Percentiles rank a stretch among this genome's conserved stretches.
phyloP scores from a whole-genome alignment of 2,113 vertebrate genomes.

The Merops nubicus region DNA sequence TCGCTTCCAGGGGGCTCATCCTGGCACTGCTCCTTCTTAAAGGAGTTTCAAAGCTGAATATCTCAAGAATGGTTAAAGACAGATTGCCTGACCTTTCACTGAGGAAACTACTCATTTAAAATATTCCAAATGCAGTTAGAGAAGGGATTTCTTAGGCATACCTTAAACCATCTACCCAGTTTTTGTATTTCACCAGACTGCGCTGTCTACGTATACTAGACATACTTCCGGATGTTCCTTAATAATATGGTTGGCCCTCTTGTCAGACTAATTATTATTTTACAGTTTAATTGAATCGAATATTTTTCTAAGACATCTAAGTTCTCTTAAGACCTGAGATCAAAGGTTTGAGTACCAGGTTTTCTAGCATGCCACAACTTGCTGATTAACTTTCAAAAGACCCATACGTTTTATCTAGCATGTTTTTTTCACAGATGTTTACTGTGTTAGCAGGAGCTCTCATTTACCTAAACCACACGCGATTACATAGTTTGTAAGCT shows the following conservation, averaged over 20 bases:
- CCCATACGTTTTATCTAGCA: background rate
- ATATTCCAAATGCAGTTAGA: background rate
- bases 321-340: background rate
- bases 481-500: background rate
- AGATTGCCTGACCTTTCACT: too few species aligned
- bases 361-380: background rate
- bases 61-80: background rate
- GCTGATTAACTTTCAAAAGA: background rate
- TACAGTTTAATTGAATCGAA: background rate
- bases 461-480: background rate
- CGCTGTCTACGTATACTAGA: rapidly evolving
- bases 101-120: background rate
- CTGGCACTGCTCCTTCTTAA: rapidly evolving
- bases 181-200: background rate
- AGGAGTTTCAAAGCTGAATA: background rate
- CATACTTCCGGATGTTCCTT: background rate
- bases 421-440: rapidly evolving
- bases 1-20: background rate
- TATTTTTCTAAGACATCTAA: background rate
- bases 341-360: rapidly evolving
- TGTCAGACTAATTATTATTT: background rate
- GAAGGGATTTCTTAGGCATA: background rate
- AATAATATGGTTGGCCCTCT: background rate
- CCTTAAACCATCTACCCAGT: background rate
- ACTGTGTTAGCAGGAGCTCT: background rate